Conservation (phyloP, 2,888 invertebrate genomes). For the Zaprionus lineosus region DNA sequence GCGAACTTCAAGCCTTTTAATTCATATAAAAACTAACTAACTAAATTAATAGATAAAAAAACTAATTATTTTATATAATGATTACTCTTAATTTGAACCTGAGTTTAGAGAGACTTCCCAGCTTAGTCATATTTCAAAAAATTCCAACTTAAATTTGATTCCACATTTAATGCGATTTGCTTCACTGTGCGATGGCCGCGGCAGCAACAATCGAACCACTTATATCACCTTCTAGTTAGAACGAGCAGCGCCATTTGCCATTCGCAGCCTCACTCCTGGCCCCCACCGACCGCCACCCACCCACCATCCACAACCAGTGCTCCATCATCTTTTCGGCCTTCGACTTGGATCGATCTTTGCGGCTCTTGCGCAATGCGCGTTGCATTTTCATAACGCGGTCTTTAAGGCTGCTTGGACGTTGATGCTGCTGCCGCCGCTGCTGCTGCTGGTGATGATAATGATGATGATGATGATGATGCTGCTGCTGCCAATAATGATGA, state of each 20-base stretch:
- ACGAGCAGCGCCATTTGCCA: conserved; percentile 48
- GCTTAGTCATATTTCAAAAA: neutral
- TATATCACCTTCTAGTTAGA: conserved; percentile 83
- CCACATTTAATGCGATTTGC: too few relatives aligned
- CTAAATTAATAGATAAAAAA: too few relatives aligned
- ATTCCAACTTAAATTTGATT: too few relatives aligned
- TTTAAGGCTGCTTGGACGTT: conserved; percentile 42
- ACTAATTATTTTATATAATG: too few relatives aligned
- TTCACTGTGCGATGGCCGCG: conserved; percentile 64
- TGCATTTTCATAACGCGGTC: conserved; percentile 70
- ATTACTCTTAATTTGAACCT: too few relatives aligned
- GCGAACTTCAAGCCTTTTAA: too few relatives aligned
- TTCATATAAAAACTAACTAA: too few relatives aligned
- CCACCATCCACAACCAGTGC: neutral
- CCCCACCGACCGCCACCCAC: conserved; percentile 3
- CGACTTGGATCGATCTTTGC: conserved; percentile 14
- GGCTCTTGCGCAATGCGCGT: conserved; percentile 57
- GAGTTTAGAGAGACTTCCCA: too few relatives aligned
- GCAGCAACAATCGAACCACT: conserved; percentile 80
- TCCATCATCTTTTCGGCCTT: neutral
- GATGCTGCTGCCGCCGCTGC: too few relatives aligned
- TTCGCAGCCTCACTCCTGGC: conserved; percentile 13
- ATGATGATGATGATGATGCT: conserved; percentile 8
- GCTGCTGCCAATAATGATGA: conserved; percentile 7
- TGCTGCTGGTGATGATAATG: conserved; percentile 7